These are phyloP conservation scores for Origma solitaria DNA, from an alignment of 2,113 vertebrate genomes.

Conservation along the genomic window DNA sequence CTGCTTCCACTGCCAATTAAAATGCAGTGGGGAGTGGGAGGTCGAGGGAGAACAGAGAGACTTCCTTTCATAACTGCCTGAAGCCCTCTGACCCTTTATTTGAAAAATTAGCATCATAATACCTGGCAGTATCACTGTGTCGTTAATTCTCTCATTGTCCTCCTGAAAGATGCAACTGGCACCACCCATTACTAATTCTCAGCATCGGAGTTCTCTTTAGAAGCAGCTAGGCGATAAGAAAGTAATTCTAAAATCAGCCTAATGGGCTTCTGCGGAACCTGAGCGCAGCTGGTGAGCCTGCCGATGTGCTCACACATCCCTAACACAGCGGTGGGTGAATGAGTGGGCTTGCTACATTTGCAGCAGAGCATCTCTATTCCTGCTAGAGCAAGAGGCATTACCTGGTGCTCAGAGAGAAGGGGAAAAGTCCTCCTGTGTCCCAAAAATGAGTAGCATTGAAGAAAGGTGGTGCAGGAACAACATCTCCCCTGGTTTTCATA, in stretches of 20 bases:
- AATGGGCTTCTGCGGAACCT: not conserved
- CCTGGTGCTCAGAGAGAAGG: not conserved
- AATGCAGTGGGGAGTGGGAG: not conserved
- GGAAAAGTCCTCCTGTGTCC: not conserved
- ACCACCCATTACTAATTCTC: not conserved
- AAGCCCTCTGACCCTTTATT: not conserved
- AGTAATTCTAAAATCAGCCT: not conserved
- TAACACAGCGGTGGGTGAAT: not conserved
- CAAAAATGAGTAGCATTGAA: not conserved
- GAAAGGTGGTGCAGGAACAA: not conserved
- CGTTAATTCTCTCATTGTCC: not conserved
- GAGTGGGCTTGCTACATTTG: not conserved
- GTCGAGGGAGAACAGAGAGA: not conserved
- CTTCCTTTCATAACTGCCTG: not conserved
- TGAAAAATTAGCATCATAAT: conserved; percentile 49
- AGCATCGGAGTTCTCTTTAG: not conserved
- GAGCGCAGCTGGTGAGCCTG: not conserved
- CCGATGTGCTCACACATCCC: accelerated
- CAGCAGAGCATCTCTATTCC: not conserved
- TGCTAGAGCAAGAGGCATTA: not conserved
- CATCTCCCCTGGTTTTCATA: not conserved
- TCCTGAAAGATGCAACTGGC: not conserved
- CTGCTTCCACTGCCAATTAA: not conserved
- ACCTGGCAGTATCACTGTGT: not conserved
- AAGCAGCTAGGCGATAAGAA: not conserved